phyloP scores from a whole-genome alignment of 2,113 vertebrate genomes.

The Amphiprion percula region DNA sequence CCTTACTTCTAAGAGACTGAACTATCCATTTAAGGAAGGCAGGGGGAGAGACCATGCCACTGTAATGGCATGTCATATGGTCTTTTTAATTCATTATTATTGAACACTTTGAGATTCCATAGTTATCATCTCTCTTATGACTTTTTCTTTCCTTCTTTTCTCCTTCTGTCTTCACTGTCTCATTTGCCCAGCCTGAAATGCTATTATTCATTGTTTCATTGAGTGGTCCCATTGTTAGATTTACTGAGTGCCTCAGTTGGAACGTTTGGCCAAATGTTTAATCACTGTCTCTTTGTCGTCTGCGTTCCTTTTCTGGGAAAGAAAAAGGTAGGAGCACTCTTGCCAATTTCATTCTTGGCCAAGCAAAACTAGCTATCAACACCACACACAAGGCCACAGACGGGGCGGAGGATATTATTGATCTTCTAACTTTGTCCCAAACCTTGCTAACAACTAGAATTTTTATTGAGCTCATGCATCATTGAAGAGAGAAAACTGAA shows the following conservation, averaged over 20 bases:
- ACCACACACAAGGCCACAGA: not conserved
- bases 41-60: too few relatives aligned
- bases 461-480: slow-evolving; percentile 12
- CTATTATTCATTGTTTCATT: too few relatives aligned
- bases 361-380: slow-evolving; percentile 24
- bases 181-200: not conserved
- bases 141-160: not conserved
- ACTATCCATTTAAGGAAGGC: too few relatives aligned
- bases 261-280: too few relatives aligned
- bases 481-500: not conserved
- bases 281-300: slow-evolving; percentile 9
- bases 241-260: too few relatives aligned
- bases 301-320: not conserved
- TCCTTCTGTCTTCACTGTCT: not conserved
- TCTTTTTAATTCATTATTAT: too few relatives aligned
- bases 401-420: slow-evolving; percentile 12
- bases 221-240: too few relatives aligned
- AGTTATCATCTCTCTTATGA: not conserved
- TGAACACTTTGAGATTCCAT: not conserved
- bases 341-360: slow-evolving; percentile 13
- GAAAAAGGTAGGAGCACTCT: not conserved
- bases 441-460: slow-evolving; percentile 9
- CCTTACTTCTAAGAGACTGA: too few relatives aligned
- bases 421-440: slow-evolving; percentile 29
- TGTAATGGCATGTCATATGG: too few relatives aligned